Conservation (phyloP, 2,113 vertebrate genomes). For the Prolemur simus region DNA sequence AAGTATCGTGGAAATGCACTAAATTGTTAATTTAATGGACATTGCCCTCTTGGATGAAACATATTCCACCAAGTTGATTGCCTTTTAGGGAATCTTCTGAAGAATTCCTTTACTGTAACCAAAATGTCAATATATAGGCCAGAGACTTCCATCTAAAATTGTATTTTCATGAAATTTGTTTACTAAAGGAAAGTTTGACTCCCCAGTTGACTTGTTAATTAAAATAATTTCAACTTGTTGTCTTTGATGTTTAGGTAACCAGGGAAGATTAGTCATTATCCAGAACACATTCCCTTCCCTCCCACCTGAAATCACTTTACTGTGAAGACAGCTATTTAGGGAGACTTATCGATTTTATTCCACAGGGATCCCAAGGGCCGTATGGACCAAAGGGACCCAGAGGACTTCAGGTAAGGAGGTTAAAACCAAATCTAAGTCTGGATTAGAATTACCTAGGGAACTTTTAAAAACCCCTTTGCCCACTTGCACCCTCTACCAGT, state of each 20-base stretch:
- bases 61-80: not conserved
- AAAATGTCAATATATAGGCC: slow-evolving; percentile 4
- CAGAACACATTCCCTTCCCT: not conserved
- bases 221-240: slow-evolving; percentile 22
- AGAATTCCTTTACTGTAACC: not conserved
- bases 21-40: not conserved
- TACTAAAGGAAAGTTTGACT: slow-evolving; percentile 12
- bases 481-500: not conserved
- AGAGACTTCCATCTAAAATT: not conserved
- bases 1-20: not conserved
- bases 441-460: not conserved
- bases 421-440: slow-evolving; percentile 5
- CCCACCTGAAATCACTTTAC: not conserved
- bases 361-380: slow-evolving; percentile 74
- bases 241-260: not conserved
- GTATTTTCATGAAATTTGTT: slow-evolving; percentile 4
- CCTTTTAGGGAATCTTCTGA: slow-evolving; percentile 29
- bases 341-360: slow-evolving; percentile 53
- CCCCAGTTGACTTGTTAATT: not conserved
- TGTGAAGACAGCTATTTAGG: slow-evolving; percentile 9
- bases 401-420: slow-evolving; percentile 86
- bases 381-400: slow-evolving; percentile 84
- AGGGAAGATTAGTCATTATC: not conserved
- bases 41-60: not conserved
- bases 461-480: not conserved